Base-by-base conservation (phyloP, 2,888 invertebrate genomes). In the Acronicta alni region DNA sequence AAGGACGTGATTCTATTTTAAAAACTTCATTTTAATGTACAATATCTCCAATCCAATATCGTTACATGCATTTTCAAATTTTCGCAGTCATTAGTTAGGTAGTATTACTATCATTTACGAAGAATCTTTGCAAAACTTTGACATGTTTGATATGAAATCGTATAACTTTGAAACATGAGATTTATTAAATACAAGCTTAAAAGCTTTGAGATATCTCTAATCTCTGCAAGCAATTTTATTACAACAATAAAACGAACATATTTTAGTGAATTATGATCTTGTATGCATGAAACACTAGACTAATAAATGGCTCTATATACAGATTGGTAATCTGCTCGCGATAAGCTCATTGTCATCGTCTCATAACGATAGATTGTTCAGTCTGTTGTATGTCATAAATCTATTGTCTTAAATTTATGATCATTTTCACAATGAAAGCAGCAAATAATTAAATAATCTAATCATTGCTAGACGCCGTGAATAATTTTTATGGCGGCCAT, bases 361-460 rank as follows among this genome's bases (percentile, higher is more conserved):
- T 47, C 20, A 43, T 57, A 53, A 55, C 57, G 8, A n/a, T 8
- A 48, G 16, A 58, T 48, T 35, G 20, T 55, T 57, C 52, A 44
- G 44, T 61, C 58, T 59, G 57, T 47, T 60, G 46, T 54, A 45
- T 58, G 57, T 41, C 56, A 47, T 73, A 69, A 75, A 77, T 49
- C 48, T 64, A 64, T 69, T 77, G 75, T 77, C 43, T 69, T 51
- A 53, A 58, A 57, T 61, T 73, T 65, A 62, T 57, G 47, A 57
- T 48, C 55, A 30, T 39, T 45, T 18, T 42, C 37, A 70, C 57
- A 70, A 70, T 65, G 52, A 42, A 61, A 41, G 44, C 64, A 26
- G 67, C 67, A 64, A 69, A 70, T 74, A 69, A 64, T 64, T 57
- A 74, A 70, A 74, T 69, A 48, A 62, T 70, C 57, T 74, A 69